phyloP scores from a whole-genome alignment of 1,140 invertebrate species.

The Psilanteris sp. region DNA sequence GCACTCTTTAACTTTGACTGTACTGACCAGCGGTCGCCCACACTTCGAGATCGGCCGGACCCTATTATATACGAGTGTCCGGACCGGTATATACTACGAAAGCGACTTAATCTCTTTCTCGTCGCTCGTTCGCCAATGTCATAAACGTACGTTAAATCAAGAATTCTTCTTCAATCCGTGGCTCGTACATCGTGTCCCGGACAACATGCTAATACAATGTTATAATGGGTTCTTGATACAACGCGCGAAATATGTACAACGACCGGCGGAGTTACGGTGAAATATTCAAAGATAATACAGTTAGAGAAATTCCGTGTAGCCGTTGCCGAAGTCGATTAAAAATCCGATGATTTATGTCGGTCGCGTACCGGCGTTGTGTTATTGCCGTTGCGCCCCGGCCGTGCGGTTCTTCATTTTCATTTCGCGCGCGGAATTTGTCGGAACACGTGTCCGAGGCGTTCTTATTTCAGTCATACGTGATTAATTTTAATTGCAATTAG shows the following conservation, averaged over 20 bases:
- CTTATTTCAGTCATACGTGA: no score
- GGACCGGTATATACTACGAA: conserved; percentile 36
- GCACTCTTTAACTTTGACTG: conserved; percentile 60
- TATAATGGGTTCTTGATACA: conserved; percentile 56
- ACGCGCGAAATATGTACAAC: conserved; percentile 51
- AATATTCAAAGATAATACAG: conserved; percentile 54
- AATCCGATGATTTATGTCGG: conserved; percentile 34
- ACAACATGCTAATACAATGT: conserved; percentile 61
- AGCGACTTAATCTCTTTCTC: conserved; percentile 63
- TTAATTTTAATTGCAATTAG: no score
- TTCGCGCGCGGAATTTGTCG: no score
- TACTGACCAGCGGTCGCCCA: conserved; percentile 69
- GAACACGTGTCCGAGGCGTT: no score
- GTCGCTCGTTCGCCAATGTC: conserved; percentile 52
- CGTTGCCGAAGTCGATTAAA: conserved; percentile 26
- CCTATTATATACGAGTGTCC: conserved; percentile 61
- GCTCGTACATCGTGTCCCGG: conserved; percentile 43
- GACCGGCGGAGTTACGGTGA: conserved; percentile 35
- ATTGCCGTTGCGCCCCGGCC: no score
- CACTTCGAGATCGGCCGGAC: conserved; percentile 51
- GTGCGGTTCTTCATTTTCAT: no score
- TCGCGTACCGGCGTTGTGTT: not conserved
- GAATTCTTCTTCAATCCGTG: conserved; percentile 50
- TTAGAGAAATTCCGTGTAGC: conserved; percentile 53
- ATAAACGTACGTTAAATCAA: conserved; percentile 57